Evolutionary conservation across 2,113 vertebrate species (phyloP), one percentile per base, ranked within the genome.

Genomic region (Calypte anna): DNA sequence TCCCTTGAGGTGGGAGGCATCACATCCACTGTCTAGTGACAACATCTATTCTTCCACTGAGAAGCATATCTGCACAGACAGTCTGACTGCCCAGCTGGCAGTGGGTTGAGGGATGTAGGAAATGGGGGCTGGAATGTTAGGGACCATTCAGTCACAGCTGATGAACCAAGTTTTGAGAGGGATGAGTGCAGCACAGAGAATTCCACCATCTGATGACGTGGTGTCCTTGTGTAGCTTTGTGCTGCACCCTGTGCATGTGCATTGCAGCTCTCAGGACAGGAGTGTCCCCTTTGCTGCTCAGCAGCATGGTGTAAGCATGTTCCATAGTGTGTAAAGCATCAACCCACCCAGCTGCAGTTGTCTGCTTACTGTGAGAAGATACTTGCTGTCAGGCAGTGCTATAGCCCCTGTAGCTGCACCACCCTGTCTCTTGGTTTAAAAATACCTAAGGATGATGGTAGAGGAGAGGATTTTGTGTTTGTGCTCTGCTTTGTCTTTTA

Each of bases 11-110:
- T 10, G 58, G 82, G 36, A 95, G 75, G 19, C 62, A 44, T 63
- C 55, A 8, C 12, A 28, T 19, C 22, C 70, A 14, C 10, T 27
- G 30, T 61, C 54, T 82, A 38, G 58, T 20, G 75, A n/a, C 80
- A 91, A 68, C 63, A 85, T 12, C 55, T n/a, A 5, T n/a, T 74
- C 6, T 1, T 69, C 44, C 14, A 3, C 51, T n/a, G 51, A 62
- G 51, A 54, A 68, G 44, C 9, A 0, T 33, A 2, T 54, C 23
- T 61, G 66, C 58, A 12, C 27, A 3, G 12, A 38, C 1, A 0
- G 18, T 33, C 44, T 54, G 59, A 23, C 63, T 38, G 51, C 78
- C 62, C 70, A 43, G 43, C n/a, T 62, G 76, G 38, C 77, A 73
- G 22, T 50, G 90, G 20, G 44, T 30, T 40, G 30, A 78, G n/a